These are phyloP conservation scores for Chouioia cunea DNA, from an alignment of 2,888 invertebrate species.

Conservation along the genomic window DNA sequence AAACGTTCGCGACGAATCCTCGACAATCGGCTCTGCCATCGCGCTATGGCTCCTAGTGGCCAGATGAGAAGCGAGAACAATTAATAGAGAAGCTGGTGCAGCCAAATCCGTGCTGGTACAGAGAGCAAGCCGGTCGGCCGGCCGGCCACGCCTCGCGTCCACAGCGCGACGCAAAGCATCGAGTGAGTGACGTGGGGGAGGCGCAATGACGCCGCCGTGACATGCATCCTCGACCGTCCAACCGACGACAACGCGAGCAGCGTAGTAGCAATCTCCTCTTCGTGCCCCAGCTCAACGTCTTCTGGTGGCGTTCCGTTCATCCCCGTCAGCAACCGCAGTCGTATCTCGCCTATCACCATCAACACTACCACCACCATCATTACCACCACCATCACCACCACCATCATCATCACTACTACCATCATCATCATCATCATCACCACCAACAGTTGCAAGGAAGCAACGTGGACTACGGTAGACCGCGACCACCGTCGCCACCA, in stretches of 20 bases:
- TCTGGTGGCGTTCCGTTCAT: conserved; percentile 33
- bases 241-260: conserved; percentile 58
- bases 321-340: conserved; percentile 15
- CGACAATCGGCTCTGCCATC: no score
- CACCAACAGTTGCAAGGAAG: background rate
- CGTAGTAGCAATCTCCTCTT: conserved; percentile 49
- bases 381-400: conserved; percentile 20
- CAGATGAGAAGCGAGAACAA: background rate
- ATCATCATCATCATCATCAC: conserved; percentile 5
- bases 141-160: conserved; percentile 13
- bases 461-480: conserved; percentile 20
- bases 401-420: conserved; percentile 4
- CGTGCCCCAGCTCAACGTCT: conserved; percentile 38
- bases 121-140: background rate
- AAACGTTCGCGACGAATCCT: no score
- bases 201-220: conserved; percentile 57
- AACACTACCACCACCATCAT: conserved; percentile 24
- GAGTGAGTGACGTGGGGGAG: background rate
- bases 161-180: background rate
- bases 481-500: conserved; percentile 32
- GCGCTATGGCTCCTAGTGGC: no score
- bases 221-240: conserved; percentile 64
- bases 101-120: conserved; percentile 2
- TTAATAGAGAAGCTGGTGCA: background rate
- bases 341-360: background rate